Base-by-base conservation (phyloP, 1,140 invertebrate genomes). In the Megalonaias nervosa region DNA sequence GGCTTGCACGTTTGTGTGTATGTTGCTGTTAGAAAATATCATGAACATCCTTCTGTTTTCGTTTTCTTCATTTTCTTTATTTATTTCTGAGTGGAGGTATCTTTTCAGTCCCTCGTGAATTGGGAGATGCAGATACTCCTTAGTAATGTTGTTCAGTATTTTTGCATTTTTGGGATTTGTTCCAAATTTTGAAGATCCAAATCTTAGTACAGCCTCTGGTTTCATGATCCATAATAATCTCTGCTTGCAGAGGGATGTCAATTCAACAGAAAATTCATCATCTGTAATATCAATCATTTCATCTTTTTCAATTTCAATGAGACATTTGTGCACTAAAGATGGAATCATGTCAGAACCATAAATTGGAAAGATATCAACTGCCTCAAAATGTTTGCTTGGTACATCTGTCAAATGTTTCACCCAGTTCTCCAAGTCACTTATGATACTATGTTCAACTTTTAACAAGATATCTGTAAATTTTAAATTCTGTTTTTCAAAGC, bases 401-500 rank as follows among this genome's bases (percentile, higher is more conserved):
- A 74, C 62, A 17, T 2, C 16, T 15, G 23, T 70, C 48, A 74
- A 26, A 0, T 56, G 48, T 13, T 60, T 0, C 4, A 79, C 4
- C 82, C 81, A 82, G 16, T 67, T 31, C 11, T 77, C 57, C 14
- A 84, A 48, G 21, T 75, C 61, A 21, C 69, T 21, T 0, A 71
- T 66, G 14, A 74, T 38, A 38, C 65, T 55, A n/a, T 57, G 71
- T 71, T 84, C 69, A 13, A 23, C 17, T 56, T n/a, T 15, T 23
- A 23, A 69, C 16, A 84, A 38, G 15, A 84, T 67, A 62, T 82
- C 68, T 19, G 55, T 19, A 71, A 79, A 71, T 71, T 67, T 55
- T 48, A 79, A 60, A 59, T 78, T 31, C 19, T 85, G 84, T 64
- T 85, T 85, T 79, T 85, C 84, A 75, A 85, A 84, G 23, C 84